Conservation (phyloP, 1,140 invertebrate genomes). For the Phymorhynchus buccinoides region DNA sequence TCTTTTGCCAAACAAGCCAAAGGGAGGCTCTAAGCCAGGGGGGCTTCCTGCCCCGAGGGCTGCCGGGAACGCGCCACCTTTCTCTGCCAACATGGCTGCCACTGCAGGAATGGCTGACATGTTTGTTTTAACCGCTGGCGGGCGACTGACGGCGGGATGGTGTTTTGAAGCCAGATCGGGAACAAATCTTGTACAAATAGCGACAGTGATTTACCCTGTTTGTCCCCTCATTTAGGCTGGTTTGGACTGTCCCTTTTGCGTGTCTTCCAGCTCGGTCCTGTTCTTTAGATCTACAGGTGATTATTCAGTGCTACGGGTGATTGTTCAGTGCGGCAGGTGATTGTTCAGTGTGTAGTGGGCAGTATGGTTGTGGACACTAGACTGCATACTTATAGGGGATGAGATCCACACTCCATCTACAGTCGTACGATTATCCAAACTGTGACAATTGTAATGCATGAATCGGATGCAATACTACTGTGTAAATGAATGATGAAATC, state of each 20-base stretch:
- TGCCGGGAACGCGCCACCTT: slow-evolving; percentile 23
- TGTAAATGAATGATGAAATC: no score
- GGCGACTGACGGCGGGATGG: slow-evolving; percentile 18
- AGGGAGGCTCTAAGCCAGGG: slow-evolving; percentile 5
- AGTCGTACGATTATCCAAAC: no score
- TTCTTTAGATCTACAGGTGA: no score
- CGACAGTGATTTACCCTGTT: slow-evolving; percentile 2
- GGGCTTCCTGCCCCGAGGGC: background rate
- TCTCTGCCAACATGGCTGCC: slow-evolving; percentile 23
- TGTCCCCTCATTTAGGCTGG: slow-evolving; percentile 9
- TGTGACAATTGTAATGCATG: no score
- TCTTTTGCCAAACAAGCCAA: background rate
- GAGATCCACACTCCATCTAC: no score
- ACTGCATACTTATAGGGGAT: no score
- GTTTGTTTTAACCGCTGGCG: background rate
- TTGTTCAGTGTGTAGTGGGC: no score
- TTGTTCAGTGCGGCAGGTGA: background rate
- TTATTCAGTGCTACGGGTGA: background rate
- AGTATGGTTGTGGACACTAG: no score
- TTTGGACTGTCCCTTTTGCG: background rate
- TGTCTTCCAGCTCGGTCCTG: no score
- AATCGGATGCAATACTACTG: no score
- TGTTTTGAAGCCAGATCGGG: slow-evolving; percentile 27
- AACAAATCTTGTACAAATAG: slow-evolving; percentile 20
- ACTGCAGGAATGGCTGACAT: slow-evolving; percentile 14